Percentiles rank a stretch among this genome's conserved stretches.
Conservation (phyloP, 2,113 vertebrate genomes). For the Balaeniceps rex region DNA sequence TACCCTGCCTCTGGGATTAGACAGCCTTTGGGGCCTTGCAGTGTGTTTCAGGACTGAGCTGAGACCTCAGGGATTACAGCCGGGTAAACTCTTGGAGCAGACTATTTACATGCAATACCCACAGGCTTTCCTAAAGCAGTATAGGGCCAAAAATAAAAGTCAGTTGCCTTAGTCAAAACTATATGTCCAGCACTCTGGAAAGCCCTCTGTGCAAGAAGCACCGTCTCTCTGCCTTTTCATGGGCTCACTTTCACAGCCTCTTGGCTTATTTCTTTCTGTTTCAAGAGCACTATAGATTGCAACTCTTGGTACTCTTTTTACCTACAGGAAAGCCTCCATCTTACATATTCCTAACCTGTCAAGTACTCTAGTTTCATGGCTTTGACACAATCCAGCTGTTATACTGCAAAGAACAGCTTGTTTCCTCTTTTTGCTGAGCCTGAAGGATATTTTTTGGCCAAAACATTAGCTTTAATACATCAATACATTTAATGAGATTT, state of each 20-base stretch:
- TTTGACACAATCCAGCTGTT: conserved; percentile 33
- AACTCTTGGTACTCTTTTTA: not conserved
- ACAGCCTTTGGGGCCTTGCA: not conserved
- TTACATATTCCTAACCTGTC: not conserved
- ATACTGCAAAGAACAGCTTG: conserved; percentile 13
- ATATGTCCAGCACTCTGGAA: not conserved
- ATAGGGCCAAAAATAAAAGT: not conserved
- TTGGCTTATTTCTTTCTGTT: not conserved
- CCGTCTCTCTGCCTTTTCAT: not conserved
- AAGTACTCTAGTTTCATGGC: not conserved
- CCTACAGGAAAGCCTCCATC: not conserved
- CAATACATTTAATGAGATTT: conserved; percentile 56
- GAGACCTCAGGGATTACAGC: not conserved
- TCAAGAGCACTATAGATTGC: not conserved
- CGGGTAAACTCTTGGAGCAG: not conserved
- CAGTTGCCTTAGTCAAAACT: not conserved
- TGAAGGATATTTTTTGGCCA: conserved; percentile 6
- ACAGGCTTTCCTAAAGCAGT: not conserved
- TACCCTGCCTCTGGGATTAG: not conserved
- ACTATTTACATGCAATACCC: not conserved
- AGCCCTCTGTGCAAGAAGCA: not conserved
- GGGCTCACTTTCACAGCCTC: not conserved
- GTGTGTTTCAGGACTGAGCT: not conserved
- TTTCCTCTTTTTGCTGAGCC: conserved; percentile 32
- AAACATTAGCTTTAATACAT: conserved; percentile 45